These are phyloP conservation scores for Drosophila pruinosa DNA, from an alignment of 1,140 invertebrate species.

Conservation along the genomic window DNA sequence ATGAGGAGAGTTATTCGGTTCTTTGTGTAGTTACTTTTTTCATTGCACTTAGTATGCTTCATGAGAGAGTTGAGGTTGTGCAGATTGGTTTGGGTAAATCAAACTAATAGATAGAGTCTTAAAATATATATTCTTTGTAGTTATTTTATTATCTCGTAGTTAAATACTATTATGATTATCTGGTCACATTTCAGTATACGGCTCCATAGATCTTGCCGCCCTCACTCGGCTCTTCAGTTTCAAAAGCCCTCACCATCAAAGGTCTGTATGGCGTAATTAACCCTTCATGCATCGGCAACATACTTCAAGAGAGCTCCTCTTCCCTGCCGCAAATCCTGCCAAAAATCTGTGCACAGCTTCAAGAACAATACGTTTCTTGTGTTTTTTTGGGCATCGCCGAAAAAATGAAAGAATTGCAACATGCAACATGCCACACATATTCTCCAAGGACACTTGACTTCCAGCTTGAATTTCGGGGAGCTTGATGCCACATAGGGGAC, in stretches of 20 bases:
- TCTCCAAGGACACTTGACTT: conserved; percentile 79
- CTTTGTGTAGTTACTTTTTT: background rate
- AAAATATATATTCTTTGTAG: too few relatives aligned
- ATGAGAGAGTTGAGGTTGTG: background rate
- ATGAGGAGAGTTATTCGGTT: background rate
- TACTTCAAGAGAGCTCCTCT: conserved; percentile 49
- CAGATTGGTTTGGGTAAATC: background rate
- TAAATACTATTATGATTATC: too few relatives aligned
- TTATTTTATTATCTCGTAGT: too few relatives aligned
- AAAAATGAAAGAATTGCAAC: conserved; percentile 80
- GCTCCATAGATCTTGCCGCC: background rate
- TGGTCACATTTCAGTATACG: too few relatives aligned
- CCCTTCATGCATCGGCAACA: conserved; percentile 67
- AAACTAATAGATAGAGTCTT: background rate
- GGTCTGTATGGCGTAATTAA: conserved; percentile 63
- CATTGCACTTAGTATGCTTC: background rate
- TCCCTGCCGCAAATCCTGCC: background rate
- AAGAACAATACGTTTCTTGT: conserved; percentile 58
- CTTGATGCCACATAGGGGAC: background rate
- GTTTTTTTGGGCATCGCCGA: conserved; percentile 56
- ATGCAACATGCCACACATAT: conserved; percentile 61
- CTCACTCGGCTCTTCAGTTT: background rate
- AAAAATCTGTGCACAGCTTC: conserved; percentile 20
- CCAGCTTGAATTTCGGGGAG: conserved; percentile 53
- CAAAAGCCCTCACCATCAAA: conserved; percentile 35